These are phyloP conservation scores for Zaprionus davidi DNA, from an alignment of 1,140 invertebrate genomes.

Conservation along the genomic window DNA sequence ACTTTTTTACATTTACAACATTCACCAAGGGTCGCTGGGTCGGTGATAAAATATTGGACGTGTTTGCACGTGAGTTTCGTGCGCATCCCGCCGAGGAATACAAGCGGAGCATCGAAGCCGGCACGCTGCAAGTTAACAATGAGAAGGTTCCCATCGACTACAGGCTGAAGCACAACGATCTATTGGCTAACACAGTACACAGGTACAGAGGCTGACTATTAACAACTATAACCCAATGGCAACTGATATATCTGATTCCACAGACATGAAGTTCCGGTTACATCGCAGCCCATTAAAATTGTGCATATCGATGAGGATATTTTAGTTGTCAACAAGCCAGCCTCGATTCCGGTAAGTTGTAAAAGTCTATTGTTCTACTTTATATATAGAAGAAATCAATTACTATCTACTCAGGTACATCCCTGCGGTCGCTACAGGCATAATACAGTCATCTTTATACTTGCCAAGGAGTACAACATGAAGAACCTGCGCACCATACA, in stretches of 20 bases:
- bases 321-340: slow-evolving; percentile 99
- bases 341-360: slow-evolving; percentile 97
- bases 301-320: slow-evolving; percentile 98
- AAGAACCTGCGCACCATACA: slow-evolving; percentile 97
- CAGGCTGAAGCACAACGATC: slow-evolving; percentile 96
- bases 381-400: background rate
- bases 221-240: slow-evolving; percentile 1
- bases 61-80: slow-evolving; percentile 96
- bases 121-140: slow-evolving; percentile 97
- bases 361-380: slow-evolving; percentile 86
- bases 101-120: slow-evolving; percentile 94
- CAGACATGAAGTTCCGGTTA: slow-evolving; percentile 99
- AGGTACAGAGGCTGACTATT: slow-evolving; percentile 87
- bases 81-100: slow-evolving; percentile 96
- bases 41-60: slow-evolving; percentile 96
- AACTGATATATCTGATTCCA: slow-evolving; percentile 84
- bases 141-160: slow-evolving; percentile 96
- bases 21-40: slow-evolving; percentile 99
- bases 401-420: slow-evolving; percentile 89
- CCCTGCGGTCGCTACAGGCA: slow-evolving; percentile 98
- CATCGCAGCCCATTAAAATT: slow-evolving; percentile 96
- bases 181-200: slow-evolving; percentile 97
- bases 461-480: slow-evolving; percentile 97
- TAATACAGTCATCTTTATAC: slow-evolving; percentile 97
- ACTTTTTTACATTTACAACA: slow-evolving; percentile 98